Evolutionary conservation across 2,113 vertebrate species (phyloP).

Genomic region (Lagopus muta): DNA sequence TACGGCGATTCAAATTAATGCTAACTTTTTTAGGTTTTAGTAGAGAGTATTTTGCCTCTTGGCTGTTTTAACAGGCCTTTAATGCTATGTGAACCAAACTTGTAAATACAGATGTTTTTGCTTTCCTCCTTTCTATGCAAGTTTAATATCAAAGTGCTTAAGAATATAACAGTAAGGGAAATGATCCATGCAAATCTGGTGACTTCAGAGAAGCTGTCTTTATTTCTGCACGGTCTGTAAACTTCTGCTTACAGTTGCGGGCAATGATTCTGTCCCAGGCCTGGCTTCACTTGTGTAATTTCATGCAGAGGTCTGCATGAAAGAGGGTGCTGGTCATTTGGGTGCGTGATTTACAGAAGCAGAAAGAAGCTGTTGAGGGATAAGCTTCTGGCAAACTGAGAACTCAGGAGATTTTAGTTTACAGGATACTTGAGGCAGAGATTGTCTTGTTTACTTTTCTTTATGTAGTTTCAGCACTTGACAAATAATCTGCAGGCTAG

Average conservation of each 20-base stretch:
- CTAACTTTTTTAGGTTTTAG: not conserved
- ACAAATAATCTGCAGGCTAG: not conserved
- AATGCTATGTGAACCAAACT: constrained; percentile 16
- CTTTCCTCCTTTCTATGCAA: not conserved
- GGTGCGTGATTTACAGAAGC: not conserved
- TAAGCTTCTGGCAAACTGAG: not conserved
- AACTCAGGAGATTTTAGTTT: not conserved
- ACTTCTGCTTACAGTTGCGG: not conserved
- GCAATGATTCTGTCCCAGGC: not conserved
- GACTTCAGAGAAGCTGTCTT: not conserved
- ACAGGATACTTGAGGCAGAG: not conserved
- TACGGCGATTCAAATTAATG: constrained; percentile 41
- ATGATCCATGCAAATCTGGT: not conserved
- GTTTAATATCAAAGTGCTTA: not conserved
- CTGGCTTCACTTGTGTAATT: not conserved
- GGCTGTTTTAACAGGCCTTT: constrained; percentile 25
- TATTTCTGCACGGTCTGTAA: not conserved
- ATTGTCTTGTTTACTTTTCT: not conserved
- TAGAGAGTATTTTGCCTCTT: constrained; percentile 2
- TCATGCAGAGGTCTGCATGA: not conserved
- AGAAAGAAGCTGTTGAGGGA: not conserved
- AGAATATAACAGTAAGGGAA: not conserved
- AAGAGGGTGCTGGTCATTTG: not conserved
- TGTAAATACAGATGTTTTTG: constrained; percentile 18
- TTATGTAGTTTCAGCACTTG: not conserved